Evolutionary conservation across 2,797 vertebrate genomes (phyloP), one percentile per base, ranked within the genome.

Genomic region (Gambelia wislizenii): DNA sequence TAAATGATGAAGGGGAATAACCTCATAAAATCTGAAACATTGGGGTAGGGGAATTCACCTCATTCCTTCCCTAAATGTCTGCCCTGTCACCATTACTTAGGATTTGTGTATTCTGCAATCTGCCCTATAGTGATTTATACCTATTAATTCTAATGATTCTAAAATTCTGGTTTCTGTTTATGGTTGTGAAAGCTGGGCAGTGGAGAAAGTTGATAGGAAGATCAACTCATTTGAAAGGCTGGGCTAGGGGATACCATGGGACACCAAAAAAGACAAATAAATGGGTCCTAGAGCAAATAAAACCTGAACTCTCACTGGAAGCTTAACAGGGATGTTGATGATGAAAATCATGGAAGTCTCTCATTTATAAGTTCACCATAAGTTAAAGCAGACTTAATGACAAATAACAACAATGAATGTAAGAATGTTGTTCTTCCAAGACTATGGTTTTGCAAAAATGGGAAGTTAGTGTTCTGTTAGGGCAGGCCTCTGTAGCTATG

Each of bases 401-500:
- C 59, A 27, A 64, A 64, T 27, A 25, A 64, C 25, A 25, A 64
- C 5, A 64, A 64, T 27, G 25, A 64, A 64, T 64, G 20, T 25
- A 64, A 64, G 27, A 27, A 56, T 36, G 36, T 36, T 22, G 3
- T 80, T 39, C 54, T 61, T 39, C 2, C 30, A 54, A 81, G 20
- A 59, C 16, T 80, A 80, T 36, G 12, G 30, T 59, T 81, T 36
- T 81, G 54, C 54, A 27, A 22, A 39, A 61, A n/a, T 20, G 77
- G 77, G 30, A 44, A 0, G 8, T 13, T 42, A 85, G 9, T 18
- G 0, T 0, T 79, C 85, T 30, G 39, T 81, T 80, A 13, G 18
- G 4, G n/a, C n/a, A n/a, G n/a, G n/a, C 0, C 1, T 42, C 12
- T 59, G 0, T 14, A 8, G 13, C 8, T 70, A 2, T 25, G 12